Conservation (phyloP, 1,140 invertebrate genomes). For the Drosophila arawakana region DNA sequence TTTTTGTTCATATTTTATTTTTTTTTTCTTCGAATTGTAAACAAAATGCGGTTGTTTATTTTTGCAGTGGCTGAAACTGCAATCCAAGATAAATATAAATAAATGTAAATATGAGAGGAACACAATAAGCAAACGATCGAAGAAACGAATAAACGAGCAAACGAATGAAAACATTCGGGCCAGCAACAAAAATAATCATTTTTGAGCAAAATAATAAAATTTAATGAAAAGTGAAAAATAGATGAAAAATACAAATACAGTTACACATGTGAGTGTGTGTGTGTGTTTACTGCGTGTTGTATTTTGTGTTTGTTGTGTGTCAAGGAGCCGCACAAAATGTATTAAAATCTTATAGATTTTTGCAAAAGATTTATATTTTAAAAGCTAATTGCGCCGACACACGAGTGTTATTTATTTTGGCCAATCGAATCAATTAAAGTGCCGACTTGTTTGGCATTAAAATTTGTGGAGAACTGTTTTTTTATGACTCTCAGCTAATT, state of each 20-base stretch:
- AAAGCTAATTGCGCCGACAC: constrained; percentile 26
- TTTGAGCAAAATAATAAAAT: constrained; percentile 15
- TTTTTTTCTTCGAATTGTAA: constrained; percentile 15
- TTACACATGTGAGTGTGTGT: background rate
- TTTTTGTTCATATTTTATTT: constrained; percentile 3
- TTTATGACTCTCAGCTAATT: constrained; percentile 40
- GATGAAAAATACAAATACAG: too few relatives aligned
- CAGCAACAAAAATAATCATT: constrained; percentile 37
- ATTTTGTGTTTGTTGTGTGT: constrained; percentile 12
- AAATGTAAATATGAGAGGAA: constrained; percentile 21
- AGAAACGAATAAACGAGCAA: background rate
- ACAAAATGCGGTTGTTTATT: constrained; percentile 10
- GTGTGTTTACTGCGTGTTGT: background rate
- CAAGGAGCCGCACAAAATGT: constrained; percentile 12
- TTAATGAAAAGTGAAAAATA: constrained; percentile 21
- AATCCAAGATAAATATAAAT: constrained; percentile 37
- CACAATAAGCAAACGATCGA: constrained; percentile 4
- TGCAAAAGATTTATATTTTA: constrained; percentile 10
- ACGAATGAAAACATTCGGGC: constrained; percentile 7
- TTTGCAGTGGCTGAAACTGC: constrained; percentile 20
- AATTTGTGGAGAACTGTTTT: constrained; percentile 11
- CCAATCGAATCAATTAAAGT: constrained; percentile 41
- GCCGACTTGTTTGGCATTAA: constrained; percentile 23
- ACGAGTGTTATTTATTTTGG: constrained; percentile 31
- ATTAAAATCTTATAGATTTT: constrained; percentile 20